phyloP scores from a whole-genome alignment of 2,888 invertebrate species.

The Ptilodon capucinus region DNA sequence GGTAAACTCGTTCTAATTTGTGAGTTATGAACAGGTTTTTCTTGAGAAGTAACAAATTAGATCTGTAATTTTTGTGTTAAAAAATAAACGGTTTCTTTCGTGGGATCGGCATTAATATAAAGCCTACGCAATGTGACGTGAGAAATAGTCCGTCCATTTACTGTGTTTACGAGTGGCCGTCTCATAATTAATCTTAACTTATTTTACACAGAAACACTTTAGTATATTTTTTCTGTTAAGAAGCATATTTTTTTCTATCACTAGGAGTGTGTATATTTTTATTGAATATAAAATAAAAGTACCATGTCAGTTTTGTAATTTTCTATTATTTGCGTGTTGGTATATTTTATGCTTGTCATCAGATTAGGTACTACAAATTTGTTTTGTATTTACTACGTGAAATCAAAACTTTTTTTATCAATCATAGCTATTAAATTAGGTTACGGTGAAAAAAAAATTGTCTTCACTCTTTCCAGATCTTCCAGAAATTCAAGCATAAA shows the following conservation, averaged over 20 bases:
- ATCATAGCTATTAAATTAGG: too few species aligned
- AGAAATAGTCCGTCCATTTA: background rate
- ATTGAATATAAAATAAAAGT: too few species aligned
- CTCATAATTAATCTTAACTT: background rate
- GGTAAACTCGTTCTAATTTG: too few species aligned
- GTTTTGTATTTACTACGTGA: too few species aligned
- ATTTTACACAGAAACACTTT: background rate
- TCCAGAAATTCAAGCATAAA: too few species aligned
- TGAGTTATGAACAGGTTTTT: background rate
- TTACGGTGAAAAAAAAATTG: too few species aligned
- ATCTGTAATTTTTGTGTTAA: background rate
- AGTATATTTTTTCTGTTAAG: background rate
- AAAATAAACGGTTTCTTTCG: background rate
- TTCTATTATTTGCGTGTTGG: too few species aligned
- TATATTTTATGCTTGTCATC: too few species aligned
- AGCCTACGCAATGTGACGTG: background rate
- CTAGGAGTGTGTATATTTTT: background rate
- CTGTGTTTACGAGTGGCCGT: background rate
- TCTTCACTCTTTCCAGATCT: too few species aligned
- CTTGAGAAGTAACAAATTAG: background rate
- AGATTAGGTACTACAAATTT: too few species aligned
- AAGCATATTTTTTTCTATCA: background rate
- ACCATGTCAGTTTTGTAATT: too few species aligned
- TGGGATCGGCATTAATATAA: background rate
- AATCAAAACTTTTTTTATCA: too few species aligned